Percentiles rank a stretch among this genome's conserved stretches.
These are phyloP conservation scores for Pissodes strobi DNA, from an alignment of 1,140 invertebrate genomes.

Conservation along the genomic window DNA sequence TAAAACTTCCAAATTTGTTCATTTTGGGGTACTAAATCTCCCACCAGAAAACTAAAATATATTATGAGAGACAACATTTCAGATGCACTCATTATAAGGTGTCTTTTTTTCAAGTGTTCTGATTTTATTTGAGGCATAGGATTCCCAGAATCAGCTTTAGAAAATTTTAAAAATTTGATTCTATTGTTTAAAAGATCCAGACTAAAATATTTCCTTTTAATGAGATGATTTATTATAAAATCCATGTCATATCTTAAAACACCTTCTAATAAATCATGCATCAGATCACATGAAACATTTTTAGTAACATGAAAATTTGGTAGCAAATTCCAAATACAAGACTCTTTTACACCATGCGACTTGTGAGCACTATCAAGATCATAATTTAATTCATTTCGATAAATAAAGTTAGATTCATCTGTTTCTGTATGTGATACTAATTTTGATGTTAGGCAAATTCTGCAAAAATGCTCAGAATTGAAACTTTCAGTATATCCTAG, in stretches of 20 bases:
- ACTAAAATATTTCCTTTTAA: slow-evolving; percentile 35
- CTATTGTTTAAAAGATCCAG: slow-evolving; percentile 32
- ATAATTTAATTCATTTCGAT: slow-evolving; percentile 9
- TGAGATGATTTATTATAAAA: slow-evolving; percentile 36
- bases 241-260: slow-evolving; percentile 45
- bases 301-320: slow-evolving; percentile 41
- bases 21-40: slow-evolving; percentile 39
- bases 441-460: slow-evolving; percentile 34
- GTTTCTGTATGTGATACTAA: slow-evolving; percentile 25
- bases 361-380: background rate
- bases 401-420: slow-evolving; percentile 22
- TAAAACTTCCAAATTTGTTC: slow-evolving; percentile 44
- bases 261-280: slow-evolving; percentile 55
- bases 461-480: slow-evolving; percentile 18
- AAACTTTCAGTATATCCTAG: slow-evolving; percentile 25
- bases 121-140: slow-evolving; percentile 24
- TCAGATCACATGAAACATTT: slow-evolving; percentile 44
- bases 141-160: slow-evolving; percentile 32
- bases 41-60: slow-evolving; percentile 44
- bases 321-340: slow-evolving; percentile 41
- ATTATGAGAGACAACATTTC: slow-evolving; percentile 45
- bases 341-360: slow-evolving; percentile 39
- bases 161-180: too few species aligned
- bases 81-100: slow-evolving; percentile 41
- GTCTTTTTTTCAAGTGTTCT: slow-evolving; percentile 39